Percentiles rank a stretch among this genome's conserved stretches.
Evolutionary conservation across 2,888 invertebrate genomes (phyloP).

Genomic region (Drosophila emarginata): DNA sequence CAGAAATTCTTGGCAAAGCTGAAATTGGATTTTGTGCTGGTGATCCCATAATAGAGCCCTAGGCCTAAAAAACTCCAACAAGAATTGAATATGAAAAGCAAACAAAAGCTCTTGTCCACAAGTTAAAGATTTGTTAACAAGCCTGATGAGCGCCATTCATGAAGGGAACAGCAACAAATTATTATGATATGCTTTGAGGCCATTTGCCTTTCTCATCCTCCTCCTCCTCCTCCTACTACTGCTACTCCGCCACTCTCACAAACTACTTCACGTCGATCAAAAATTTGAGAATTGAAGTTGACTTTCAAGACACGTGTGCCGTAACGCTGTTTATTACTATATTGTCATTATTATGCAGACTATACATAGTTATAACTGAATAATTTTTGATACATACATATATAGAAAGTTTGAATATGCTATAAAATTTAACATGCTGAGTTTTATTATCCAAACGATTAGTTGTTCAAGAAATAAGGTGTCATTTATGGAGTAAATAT

Average conservation of each 20-base stretch:
- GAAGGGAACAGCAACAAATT: slow-evolving; percentile 29
- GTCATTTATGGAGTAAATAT: background rate
- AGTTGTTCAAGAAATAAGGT: slow-evolving; percentile 13
- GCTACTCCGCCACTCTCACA: background rate
- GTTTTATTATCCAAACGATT: slow-evolving; percentile 37
- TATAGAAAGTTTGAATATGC: slow-evolving; percentile 49
- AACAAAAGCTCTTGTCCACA: slow-evolving; percentile 9
- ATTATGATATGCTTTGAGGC: slow-evolving; percentile 31
- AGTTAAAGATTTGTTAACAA: slow-evolving; percentile 23
- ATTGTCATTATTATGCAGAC: slow-evolving; percentile 49
- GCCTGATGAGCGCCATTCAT: slow-evolving; percentile 56
- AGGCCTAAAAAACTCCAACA: slow-evolving; percentile 3
- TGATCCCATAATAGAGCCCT: slow-evolving; percentile 27
- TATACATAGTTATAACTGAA: slow-evolving; percentile 38
- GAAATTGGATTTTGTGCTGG: slow-evolving; percentile 26
- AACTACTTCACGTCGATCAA: slow-evolving; percentile 44
- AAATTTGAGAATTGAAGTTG: slow-evolving; percentile 45
- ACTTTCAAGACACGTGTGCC: slow-evolving; percentile 59
- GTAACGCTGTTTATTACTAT: background rate
- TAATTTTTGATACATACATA: slow-evolving; percentile 46
- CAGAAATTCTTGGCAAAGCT: slow-evolving; percentile 20
- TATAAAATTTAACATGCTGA: slow-evolving; percentile 38
- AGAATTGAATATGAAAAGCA: slow-evolving; percentile 23
- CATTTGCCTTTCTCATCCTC: slow-evolving; percentile 3
- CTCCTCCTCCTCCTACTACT: background rate